Conservation (phyloP, 2,888 invertebrate genomes). For the Mylabris sibirica region DNA sequence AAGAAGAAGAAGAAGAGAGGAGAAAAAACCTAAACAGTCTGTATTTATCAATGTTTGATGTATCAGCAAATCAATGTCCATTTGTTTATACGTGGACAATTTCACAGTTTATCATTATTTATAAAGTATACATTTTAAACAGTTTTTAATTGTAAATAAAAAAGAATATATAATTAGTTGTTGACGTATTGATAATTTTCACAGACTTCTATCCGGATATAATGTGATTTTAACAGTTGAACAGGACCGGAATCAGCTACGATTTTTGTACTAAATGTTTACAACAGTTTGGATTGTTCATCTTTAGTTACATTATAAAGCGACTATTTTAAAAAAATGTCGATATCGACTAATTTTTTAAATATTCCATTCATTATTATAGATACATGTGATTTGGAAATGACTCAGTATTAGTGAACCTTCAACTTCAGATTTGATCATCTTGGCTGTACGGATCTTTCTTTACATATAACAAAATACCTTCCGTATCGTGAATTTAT, state of each 20-base stretch:
- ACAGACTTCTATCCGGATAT: background rate
- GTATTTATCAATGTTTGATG: background rate
- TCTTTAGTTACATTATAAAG: no score
- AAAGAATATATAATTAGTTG: background rate
- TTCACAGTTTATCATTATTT: conserved; percentile 15
- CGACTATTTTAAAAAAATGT: no score
- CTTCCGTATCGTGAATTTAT: no score
- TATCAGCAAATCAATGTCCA: conserved; percentile 3
- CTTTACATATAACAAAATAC: no score
- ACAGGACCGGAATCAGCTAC: background rate
- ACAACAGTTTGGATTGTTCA: no score
- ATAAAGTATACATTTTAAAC: background rate
- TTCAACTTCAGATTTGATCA: no score
- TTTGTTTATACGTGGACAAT: conserved; percentile 9
- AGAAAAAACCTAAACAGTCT: background rate
- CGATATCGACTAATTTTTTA: no score
- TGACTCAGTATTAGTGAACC: no score
- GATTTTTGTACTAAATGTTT: no score
- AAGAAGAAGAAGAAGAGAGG: background rate
- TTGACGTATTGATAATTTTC: background rate
- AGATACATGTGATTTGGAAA: no score
- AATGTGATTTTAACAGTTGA: background rate
- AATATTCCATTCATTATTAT: no score
- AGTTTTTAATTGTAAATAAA: background rate
- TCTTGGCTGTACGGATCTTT: no score